Evolutionary conservation across 2,888 invertebrate genomes (phyloP).

Genomic region (Rapana venosa): DNA sequence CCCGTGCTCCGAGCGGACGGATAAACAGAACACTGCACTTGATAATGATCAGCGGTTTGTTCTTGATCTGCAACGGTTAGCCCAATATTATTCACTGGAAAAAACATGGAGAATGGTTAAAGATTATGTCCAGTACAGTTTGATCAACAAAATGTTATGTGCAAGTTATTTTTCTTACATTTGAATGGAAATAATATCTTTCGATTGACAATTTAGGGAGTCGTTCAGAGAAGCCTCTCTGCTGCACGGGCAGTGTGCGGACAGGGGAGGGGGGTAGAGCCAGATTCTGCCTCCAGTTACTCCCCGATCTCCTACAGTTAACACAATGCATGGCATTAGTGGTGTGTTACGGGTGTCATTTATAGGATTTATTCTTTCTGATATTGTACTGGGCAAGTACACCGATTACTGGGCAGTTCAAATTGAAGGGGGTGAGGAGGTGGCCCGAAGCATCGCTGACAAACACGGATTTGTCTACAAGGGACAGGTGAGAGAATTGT

Average conservation of each 20-base stretch:
- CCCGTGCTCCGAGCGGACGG: constrained; percentile 32
- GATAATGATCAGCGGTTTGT: constrained; percentile 36
- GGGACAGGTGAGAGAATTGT: constrained; percentile 61
- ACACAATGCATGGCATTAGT: constrained; percentile 61
- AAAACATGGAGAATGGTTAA: constrained; percentile 57
- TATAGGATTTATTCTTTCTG: constrained; percentile 57
- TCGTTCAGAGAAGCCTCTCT: constrained; percentile 36
- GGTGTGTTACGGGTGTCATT: constrained; percentile 57
- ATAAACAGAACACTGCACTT: constrained; percentile 20
- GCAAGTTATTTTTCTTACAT: constrained; percentile 34
- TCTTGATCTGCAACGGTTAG: constrained; percentile 32
- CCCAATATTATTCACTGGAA: constrained; percentile 33
- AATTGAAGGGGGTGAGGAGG: constrained; percentile 68
- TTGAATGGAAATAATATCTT: constrained; percentile 39
- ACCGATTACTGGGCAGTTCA: constrained; percentile 75
- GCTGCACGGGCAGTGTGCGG: constrained; percentile 40
- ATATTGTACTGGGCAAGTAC: constrained; percentile 57
- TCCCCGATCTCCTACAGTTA: constrained; percentile 32
- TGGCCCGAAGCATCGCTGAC: constrained; percentile 67
- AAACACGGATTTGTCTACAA: constrained; percentile 73
- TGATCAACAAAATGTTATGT: constrained; percentile 15
- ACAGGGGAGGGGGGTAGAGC: constrained; percentile 44
- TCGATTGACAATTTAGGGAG: constrained; percentile 39
- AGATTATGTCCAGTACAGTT: constrained; percentile 21
- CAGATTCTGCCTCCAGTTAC: constrained; percentile 41